Evolutionary conservation across 2,797 vertebrate genomes (phyloP).

Genomic region (Pogonophryne albipinna): DNA sequence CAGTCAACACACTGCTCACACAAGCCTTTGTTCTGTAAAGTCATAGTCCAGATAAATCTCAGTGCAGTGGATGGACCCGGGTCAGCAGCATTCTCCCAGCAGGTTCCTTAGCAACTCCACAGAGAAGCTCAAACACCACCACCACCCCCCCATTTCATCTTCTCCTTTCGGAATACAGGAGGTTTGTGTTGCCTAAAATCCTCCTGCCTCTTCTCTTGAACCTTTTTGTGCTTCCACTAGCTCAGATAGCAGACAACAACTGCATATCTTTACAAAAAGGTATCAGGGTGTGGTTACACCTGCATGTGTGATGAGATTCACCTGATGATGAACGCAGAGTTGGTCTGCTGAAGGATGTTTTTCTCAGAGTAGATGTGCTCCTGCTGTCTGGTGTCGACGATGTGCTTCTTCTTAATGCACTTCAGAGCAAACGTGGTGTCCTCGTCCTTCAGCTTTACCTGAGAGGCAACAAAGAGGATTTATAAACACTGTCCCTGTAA

Average conservation of each 20-base stretch:
- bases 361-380: conserved; percentile 89
- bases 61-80: conserved; percentile 33
- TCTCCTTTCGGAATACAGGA: neutral
- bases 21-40: conserved; percentile 71
- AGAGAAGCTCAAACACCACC: conserved; percentile 31
- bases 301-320: conserved; percentile 35
- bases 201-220: neutral
- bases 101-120: conserved; percentile 74
- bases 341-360: conserved; percentile 84
- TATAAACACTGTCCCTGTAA: neutral
- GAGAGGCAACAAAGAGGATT: conserved; percentile 21
- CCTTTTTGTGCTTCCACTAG: neutral
- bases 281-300: neutral
- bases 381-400: conserved; percentile 87
- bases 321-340: conserved; percentile 86
- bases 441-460: conserved; percentile 87
- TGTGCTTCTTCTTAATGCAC: conserved; percentile 88
- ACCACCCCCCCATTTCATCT: neutral
- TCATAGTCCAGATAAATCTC: conserved; percentile 69
- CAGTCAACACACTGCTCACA: conserved; percentile 48
- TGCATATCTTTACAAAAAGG: neutral
- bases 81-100: conserved; percentile 57
- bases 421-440: conserved; percentile 85
- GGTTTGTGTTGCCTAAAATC: neutral
- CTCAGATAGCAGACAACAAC: neutral